These are phyloP conservation scores for Hedya salicella DNA, from an alignment of 2,888 invertebrate species.

Conservation along the genomic window DNA sequence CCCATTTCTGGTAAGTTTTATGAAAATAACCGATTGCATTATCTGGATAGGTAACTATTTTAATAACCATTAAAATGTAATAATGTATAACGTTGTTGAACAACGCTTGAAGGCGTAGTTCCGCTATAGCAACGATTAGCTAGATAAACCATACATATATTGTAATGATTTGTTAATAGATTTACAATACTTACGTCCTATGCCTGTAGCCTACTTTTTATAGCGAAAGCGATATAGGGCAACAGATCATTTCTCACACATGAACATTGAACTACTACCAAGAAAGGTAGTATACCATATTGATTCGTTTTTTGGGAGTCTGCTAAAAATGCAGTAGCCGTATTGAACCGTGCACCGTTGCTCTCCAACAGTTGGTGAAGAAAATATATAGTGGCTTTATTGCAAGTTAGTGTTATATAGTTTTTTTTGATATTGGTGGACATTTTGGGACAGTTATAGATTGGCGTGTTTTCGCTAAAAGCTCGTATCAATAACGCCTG, in stretches of 20 bases:
- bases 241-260: too few relatives aligned
- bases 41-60: background rate
- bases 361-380: background rate
- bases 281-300: too few relatives aligned
- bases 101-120: background rate
- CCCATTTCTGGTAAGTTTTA: background rate
- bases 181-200: slow-evolving; percentile 6
- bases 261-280: too few relatives aligned
- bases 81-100: background rate
- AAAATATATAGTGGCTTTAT: too few relatives aligned
- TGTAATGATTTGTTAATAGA: background rate
- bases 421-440: too few relatives aligned
- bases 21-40: slow-evolving; percentile 3
- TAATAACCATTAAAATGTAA: background rate
- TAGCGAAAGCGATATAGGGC: too few relatives aligned
- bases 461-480: too few relatives aligned
- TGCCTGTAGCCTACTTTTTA: background rate
- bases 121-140: background rate
- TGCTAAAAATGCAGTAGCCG: too few relatives aligned
- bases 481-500: too few relatives aligned
- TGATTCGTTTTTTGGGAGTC: too few relatives aligned
- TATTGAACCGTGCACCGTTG: background rate
- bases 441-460: too few relatives aligned
- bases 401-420: too few relatives aligned
- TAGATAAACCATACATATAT: slow-evolving; percentile 2